phyloP scores from a whole-genome alignment of 2,888 invertebrate species.

The Halocaridina rubra region DNA sequence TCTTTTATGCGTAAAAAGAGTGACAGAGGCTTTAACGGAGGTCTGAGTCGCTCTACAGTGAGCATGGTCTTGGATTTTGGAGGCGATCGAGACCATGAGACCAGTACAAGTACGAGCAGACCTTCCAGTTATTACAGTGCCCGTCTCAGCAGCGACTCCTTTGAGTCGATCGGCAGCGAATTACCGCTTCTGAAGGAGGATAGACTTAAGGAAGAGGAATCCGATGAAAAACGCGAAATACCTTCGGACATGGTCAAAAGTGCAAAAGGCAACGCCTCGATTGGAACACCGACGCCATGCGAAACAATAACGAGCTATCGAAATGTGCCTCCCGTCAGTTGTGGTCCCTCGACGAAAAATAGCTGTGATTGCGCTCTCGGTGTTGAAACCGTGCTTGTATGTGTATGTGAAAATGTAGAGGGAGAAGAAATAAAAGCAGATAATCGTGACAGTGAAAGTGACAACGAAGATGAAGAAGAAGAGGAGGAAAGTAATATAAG shows the following conservation, averaged over 20 bases:
- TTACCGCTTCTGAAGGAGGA: background rate
- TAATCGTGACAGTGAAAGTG: background rate
- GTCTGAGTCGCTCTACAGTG: background rate
- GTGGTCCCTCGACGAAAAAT: background rate
- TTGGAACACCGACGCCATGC: too few species aligned
- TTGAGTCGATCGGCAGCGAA: background rate
- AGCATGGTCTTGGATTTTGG: constrained; percentile 31
- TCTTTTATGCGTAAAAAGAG: constrained; percentile 12
- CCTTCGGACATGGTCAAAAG: background rate
- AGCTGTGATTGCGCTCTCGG: too few species aligned
- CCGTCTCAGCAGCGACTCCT: background rate
- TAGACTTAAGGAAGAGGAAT: background rate
- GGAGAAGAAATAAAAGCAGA: background rate
- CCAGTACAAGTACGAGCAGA: background rate
- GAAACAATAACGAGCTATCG: too few species aligned
- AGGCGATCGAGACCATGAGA: background rate
- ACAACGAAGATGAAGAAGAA: background rate
- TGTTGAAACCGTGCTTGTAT: background rate
- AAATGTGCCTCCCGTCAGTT: background rate
- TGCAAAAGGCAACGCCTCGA: too few species aligned
- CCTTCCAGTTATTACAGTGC: constrained; percentile 23
- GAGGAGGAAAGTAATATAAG: constrained; percentile 14
- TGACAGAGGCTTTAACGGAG: background rate
- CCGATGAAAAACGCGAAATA: background rate
- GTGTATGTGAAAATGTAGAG: background rate